Evolutionary conservation across 2,797 vertebrate species (phyloP).

Genomic region (Stomatorhinus walkeri): DNA sequence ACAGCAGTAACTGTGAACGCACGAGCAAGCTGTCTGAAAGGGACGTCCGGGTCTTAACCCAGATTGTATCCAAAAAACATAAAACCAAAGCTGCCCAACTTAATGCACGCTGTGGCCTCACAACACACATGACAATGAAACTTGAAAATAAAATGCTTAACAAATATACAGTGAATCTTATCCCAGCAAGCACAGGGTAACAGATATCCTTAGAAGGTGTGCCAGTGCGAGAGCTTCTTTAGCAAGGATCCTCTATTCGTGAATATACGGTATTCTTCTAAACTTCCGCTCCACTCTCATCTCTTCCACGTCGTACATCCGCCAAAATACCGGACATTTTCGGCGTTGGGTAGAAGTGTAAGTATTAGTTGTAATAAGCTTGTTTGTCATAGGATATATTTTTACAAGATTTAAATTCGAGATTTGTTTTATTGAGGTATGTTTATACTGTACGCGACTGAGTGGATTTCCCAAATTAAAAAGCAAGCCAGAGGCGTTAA

Average conservation of each 20-base stretch:
- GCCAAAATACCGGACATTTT: background rate
- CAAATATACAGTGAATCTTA: background rate
- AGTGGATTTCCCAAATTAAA: background rate
- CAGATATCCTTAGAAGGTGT: background rate
- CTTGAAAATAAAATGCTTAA: background rate
- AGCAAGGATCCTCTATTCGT: background rate
- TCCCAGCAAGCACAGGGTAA: background rate
- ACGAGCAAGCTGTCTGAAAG: background rate
- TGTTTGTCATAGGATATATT: slow-evolving; percentile 19
- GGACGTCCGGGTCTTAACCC: background rate
- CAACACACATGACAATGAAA: background rate
- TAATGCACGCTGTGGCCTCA: background rate
- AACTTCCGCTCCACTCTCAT: slow-evolving; percentile 44
- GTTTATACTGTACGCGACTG: background rate
- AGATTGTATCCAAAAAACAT: background rate
- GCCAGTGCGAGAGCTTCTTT: background rate
- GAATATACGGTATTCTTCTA: slow-evolving; percentile 36
- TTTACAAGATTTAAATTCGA: background rate
- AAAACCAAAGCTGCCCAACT: background rate
- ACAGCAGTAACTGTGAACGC: background rate
- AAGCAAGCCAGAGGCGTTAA: background rate
- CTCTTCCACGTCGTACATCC: slow-evolving; percentile 39
- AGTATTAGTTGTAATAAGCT: background rate
- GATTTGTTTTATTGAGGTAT: background rate
- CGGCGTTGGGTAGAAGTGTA: background rate